A percentile compares a stretch with the other conserved stretches of the same genome.
Conservation (phyloP, 2,797 vertebrate species). For the Artibeus lituratus region DNA sequence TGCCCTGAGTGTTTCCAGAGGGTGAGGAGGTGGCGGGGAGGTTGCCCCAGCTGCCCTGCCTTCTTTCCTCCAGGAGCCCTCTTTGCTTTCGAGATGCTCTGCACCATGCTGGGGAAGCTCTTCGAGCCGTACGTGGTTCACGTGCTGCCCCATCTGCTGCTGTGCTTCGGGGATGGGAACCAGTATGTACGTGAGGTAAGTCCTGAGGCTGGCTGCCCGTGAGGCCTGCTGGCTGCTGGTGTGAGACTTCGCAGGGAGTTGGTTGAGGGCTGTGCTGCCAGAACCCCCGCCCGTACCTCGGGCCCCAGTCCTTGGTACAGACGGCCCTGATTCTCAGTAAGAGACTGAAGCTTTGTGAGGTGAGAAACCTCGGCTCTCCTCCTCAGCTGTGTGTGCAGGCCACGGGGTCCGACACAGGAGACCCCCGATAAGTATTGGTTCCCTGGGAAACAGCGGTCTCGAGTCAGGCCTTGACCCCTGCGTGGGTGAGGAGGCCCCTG, state of each 20-base stretch:
- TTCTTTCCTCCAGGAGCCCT: conserved; percentile 87
- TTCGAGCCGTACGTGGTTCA: conserved; percentile 99
- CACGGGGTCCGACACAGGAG: not conserved
- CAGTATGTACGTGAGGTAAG: conserved; percentile 98
- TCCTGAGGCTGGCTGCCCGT: not conserved
- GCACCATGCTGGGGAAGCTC: conserved; percentile 98
- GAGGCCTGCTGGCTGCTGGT: accelerated
- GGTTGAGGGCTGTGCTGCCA: accelerated
- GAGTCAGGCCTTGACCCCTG: not conserved
- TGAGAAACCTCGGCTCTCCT: not conserved
- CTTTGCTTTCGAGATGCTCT: conserved; percentile 99
- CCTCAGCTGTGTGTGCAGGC: not conserved
- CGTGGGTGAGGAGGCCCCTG: conserved; percentile 5
- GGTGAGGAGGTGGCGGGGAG: not conserved
- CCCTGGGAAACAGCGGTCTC: not conserved
- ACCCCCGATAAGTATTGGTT: not conserved
- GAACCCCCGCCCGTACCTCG: not conserved
- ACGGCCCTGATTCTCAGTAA: not conserved
- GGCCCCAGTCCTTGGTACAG: not conserved
- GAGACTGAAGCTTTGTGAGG: not conserved
- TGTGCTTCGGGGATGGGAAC: conserved; percentile 98
- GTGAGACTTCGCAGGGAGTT: not conserved
- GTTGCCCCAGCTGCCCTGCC: not conserved
- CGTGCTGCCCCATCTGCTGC: conserved; percentile 94
- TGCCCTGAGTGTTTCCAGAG: not conserved